Evolutionary conservation across 1,140 invertebrate genomes (phyloP), one percentile per base, ranked within the genome.

Genomic region (Goniozus legneri): DNA sequence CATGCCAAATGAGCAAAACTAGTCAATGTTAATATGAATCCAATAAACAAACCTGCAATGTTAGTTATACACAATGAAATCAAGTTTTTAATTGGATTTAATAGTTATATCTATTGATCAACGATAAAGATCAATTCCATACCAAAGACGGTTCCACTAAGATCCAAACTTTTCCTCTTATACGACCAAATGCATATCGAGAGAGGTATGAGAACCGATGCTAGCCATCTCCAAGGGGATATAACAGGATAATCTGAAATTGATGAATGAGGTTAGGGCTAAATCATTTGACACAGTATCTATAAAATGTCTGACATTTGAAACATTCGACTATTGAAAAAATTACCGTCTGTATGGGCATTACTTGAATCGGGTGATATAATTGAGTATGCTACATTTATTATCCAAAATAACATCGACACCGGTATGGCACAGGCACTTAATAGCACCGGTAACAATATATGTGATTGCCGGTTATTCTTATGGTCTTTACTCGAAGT

Each of bases 11-110:
- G 94, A 55, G 83, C 81, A 60, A 87, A 86, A 64, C 82, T 93
- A 38, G 87, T 85, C 1, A 94, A 69, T 4, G 89, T 90, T 27
- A 94, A 66, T 13, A 92, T 71, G 61, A 94, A 90, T 16, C 88
- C 91, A 36, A 93, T 78, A 10, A 89, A 47, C 16, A 90, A 70
- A 10, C 80, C 86, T 87, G 54, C 3, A 73, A 77, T 20, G n/a
- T n/a, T n/a, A n/a, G n/a, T n/a, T n/a, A n/a, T n/a, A n/a, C n/a
- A n/a, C n/a, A n/a, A n/a, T n/a, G n/a, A n/a, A n/a, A n/a, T n/a
- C n/a, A n/a, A n/a, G n/a, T n/a, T n/a, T n/a, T n/a, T n/a, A n/a
- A n/a, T n/a, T n/a, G n/a, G 15, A 32, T 30, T 30, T 18, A 24
- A 39, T 32, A 20, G 10, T 27, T 27, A 27, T 27, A 45, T 32